These are phyloP conservation scores for Heterocephalus glaber DNA, from an alignment of 2,113 vertebrate species.

Conservation along the genomic window DNA sequence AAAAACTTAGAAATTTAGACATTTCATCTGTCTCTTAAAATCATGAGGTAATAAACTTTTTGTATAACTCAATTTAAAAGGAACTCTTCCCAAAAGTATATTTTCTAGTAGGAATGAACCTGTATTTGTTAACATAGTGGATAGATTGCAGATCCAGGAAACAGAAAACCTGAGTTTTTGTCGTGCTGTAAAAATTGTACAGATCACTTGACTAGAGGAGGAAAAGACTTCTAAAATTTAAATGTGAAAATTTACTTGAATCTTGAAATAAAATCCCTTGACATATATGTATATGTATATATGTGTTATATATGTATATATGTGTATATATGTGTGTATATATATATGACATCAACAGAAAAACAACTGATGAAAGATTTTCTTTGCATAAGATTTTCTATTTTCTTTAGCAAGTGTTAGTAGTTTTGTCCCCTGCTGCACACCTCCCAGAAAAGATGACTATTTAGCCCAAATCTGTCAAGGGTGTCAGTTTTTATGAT, in stretches of 20 bases:
- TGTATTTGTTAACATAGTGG: not conserved
- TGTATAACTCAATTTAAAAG: not conserved
- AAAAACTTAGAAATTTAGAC: not conserved
- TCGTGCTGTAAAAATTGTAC: not conserved
- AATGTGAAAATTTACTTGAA: slow-evolving; percentile 20
- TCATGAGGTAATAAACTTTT: not conserved
- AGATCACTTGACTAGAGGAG: not conserved
- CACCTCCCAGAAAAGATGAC: not conserved
- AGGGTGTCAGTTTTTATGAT: not conserved
- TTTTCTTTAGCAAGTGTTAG: not conserved
- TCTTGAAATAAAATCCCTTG: slow-evolving; percentile 16
- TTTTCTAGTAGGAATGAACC: not conserved
- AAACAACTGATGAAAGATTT: not conserved
- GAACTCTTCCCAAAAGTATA: not conserved
- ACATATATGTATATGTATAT: not conserved
- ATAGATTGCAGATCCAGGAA: not conserved
- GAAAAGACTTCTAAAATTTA: not conserved
- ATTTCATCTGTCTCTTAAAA: not conserved
- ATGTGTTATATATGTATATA: no score
- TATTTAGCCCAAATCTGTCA: not conserved
- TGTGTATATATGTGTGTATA: no score
- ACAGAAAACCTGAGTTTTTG: not conserved
- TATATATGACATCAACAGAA: not conserved
- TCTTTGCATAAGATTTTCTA: slow-evolving; percentile 10
- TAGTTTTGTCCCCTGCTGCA: not conserved